A percentile compares a stretch with the other conserved stretches of the same genome.
These are phyloP conservation scores for Erethizon dorsatum DNA, from an alignment of 2,797 vertebrate species.

Conservation along the genomic window DNA sequence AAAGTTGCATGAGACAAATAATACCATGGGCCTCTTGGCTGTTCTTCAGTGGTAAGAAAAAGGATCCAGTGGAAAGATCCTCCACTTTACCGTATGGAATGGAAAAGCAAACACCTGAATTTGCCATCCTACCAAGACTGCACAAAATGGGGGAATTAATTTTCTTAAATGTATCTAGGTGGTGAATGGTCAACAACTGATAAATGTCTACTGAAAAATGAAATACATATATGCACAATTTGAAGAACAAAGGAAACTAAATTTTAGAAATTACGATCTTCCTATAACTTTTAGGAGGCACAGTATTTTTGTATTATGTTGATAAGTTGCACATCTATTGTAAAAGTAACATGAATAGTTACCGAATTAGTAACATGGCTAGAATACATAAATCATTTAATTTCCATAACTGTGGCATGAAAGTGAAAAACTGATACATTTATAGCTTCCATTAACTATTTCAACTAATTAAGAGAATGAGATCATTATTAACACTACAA, in stretches of 20 bases:
- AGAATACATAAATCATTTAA: conserved; percentile 38
- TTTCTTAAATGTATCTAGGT: background rate
- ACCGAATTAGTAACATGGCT: conserved; percentile 40
- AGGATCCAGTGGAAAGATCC: background rate
- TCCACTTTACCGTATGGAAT: background rate
- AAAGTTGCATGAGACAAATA: background rate
- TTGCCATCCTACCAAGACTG: background rate
- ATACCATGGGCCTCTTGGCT: background rate
- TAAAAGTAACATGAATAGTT: conserved; percentile 1
- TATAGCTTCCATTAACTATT: conserved; percentile 69
- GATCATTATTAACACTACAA: background rate
- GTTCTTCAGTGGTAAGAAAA: background rate
- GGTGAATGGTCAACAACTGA: background rate
- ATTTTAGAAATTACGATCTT: conserved; percentile 21
- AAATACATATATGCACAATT: background rate
- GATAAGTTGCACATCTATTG: conserved; percentile 10
- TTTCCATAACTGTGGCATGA: background rate
- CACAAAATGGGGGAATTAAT: background rate
- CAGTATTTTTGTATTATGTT: background rate
- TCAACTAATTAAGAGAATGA: conserved; percentile 65
- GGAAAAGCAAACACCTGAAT: background rate
- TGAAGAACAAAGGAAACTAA: conserved; percentile 22
- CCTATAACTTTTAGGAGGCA: background rate
- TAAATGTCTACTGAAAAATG: background rate
- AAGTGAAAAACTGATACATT: conserved; percentile 66